Base-by-base conservation (phyloP, 2,113 vertebrate species). In the Macheiramphus alcinus region DNA sequence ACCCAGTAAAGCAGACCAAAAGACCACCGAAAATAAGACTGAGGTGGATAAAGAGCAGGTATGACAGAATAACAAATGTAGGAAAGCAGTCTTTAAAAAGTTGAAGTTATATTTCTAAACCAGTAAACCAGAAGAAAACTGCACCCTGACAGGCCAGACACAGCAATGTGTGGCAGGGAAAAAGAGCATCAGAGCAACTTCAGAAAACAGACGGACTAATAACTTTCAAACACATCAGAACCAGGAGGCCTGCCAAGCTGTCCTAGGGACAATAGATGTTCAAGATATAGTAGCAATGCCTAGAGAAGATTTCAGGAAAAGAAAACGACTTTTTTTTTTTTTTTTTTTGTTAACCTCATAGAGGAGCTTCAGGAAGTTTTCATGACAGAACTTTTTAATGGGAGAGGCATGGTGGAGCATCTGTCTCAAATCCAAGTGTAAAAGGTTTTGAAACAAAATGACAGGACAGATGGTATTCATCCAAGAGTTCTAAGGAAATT, bases 391-490 rank as follows among this genome's bases (percentile, higher is more conserved):
- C 9, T 34, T 88, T 85, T 65, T 88, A 93, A 97, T 52, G 40
- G 82, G 71, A 71, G 86, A 88, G 62, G 88, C 66, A 88, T 80
- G 93, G 82, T 56, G 45, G 84, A 95, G 82, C 91, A 96, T 95
- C 88, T 96, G 95, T 88, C 86, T 95, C 88, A 95, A 95, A 95
- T 94, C 75, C 91, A 88, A 90, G 88, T 65, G 62, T 80, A 76
- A 95, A 95, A 86, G 38, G 83, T 65, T 80, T 92, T 92, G 95
- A 97, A 95, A 82, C 55, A 88, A 91, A 94, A 90, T 88, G 88
- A 95, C 86, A 93, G 86, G 67, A 95, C 95, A 96, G 95, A 93
- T 96, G 93, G 93, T 93, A 94, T 94, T 93, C 88, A 94, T 96
- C 62, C 85, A 50, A 52, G 58, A 94, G 92, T 92, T 95, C 90